Evolutionary conservation across 2,888 invertebrate species (phyloP).

Genomic region (Parnassius glacialis): DNA sequence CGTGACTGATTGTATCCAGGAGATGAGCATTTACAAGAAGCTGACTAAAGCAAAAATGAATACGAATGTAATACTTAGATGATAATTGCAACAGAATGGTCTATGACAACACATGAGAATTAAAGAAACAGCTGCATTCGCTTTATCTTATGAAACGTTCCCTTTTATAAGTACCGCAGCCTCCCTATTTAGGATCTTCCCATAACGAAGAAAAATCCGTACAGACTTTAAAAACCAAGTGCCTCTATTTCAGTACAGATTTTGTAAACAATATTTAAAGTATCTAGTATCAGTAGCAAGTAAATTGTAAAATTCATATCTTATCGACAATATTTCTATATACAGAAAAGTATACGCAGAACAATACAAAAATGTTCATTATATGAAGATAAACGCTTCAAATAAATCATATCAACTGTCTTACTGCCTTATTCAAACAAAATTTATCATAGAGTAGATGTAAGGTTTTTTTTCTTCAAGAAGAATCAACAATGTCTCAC

Average conservation of each 20-base stretch:
- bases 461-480: constrained; percentile 30
- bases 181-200: constrained; percentile 30
- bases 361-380: constrained; percentile 24
- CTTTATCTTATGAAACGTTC: constrained; percentile 33
- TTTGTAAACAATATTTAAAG: constrained; percentile 20
- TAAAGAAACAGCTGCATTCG: constrained; percentile 36
- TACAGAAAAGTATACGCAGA: constrained; percentile 21
- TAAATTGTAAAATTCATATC: constrained; percentile 31
- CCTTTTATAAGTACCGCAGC: constrained; percentile 40
- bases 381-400: constrained; percentile 28
- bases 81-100: constrained; percentile 47
- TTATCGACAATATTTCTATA: constrained; percentile 33
- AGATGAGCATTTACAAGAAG: constrained; percentile 15
- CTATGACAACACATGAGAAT: constrained; percentile 54
- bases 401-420: constrained; percentile 30
- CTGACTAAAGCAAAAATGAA: constrained; percentile 11
- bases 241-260: constrained; percentile 35
- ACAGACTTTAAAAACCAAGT: constrained; percentile 31
- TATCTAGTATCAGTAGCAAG: constrained; percentile 28
- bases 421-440: constrained; percentile 20
- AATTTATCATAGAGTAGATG: constrained; percentile 34
- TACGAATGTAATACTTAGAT: constrained; percentile 9
- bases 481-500: constrained; percentile 62
- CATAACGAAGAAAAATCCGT: constrained; percentile 27
- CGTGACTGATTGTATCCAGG: constrained; percentile 1